Evolutionary conservation across 2,797 vertebrate species (phyloP).

Genomic region (Pseudomugil gertrudae): DNA sequence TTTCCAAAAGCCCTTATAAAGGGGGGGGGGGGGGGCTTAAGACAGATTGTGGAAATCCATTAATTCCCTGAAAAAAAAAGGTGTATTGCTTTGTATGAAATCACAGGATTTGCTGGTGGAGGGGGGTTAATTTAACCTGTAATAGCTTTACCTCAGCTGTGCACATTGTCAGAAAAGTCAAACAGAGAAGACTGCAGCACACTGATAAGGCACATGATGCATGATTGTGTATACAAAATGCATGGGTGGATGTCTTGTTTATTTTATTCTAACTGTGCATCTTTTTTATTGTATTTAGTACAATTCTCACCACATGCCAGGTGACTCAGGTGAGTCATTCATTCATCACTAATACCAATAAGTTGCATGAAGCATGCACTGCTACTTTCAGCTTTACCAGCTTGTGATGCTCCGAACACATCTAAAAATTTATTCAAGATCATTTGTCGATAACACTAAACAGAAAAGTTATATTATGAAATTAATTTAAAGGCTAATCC

Average conservation of each 20-base stretch:
- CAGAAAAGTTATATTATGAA: constrained; percentile 51
- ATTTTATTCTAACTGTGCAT: constrained; percentile 2
- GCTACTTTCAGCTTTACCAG: constrained; percentile 11
- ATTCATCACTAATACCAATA: constrained; percentile 23
- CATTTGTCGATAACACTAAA: constrained; percentile 30
- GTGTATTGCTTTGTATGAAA: constrained; percentile 89
- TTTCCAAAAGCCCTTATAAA: constrained; percentile 85
- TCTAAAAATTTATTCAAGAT: constrained; percentile 40
- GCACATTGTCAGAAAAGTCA: constrained; percentile 79
- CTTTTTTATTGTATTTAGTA: constrained; percentile 24
- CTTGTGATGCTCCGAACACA: constrained; percentile 9
- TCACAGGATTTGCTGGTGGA: constrained; percentile 85
- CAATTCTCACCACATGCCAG: constrained; percentile 26
- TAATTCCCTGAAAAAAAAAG: constrained; percentile 94
- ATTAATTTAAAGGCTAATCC: constrained; percentile 68
- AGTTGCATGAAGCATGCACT: constrained; percentile 8
- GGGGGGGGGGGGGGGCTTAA: constrained; percentile 87
- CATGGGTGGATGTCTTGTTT: neutral
- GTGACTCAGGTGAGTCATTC: constrained; percentile 1
- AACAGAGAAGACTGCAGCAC: constrained; percentile 68
- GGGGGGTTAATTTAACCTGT: constrained; percentile 87
- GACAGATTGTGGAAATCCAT: constrained; percentile 93
- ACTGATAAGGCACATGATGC: constrained; percentile 63
- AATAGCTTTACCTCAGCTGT: constrained; percentile 72
- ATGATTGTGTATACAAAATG: constrained; percentile 51